Base-by-base conservation (phyloP, 2,797 vertebrate genomes). In the Sebastolobus altivelis region DNA sequence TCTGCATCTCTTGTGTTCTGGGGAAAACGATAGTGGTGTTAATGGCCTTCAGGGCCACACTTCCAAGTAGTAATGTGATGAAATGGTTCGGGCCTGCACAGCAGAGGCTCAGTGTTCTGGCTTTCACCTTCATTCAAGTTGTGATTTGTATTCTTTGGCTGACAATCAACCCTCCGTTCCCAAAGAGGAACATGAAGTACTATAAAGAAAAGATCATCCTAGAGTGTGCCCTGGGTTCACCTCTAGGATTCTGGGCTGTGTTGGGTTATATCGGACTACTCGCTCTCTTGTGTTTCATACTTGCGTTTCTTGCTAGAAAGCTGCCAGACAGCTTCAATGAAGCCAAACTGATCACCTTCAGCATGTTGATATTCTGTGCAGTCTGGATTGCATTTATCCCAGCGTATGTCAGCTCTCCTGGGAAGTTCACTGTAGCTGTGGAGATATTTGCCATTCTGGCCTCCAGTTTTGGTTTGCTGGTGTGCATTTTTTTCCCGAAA, bases 401-500 rank as follows among this genome's bases (percentile, higher is more conserved):
- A 25, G 90, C 88, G 1, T 92, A 93, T 80, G 80, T 93, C 65
- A 93, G 91, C 65, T 89, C 88, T 43, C 91, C 92, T 25, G 91
- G 92, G 13, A 93, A 93, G 86, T 89, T 89, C 49, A 92, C 88
- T 11, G 90, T 93, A 3, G 91, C 91, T 65, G 91, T 91, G 10
- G 92, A 94, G 72, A 93, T 92, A 79, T 94, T 94, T 85, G 92
- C 91, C 1, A 94, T 94, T 35, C 35, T 93, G 46, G 91, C 90
- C 2, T 93, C 90, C 4, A 92, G 89, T 73, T 95, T 93, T 80
- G 92, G 90, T 49, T 76, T 95, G 73, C 69, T 95, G 35, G 10
- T 72, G 6, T 95, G 93, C 27, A 94, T 95, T 69, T 95, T 95
- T 85, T 65, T 81, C 38, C 95, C 94, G 29, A 95, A 95, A 80